Conservation (phyloP, 2,113 vertebrate genomes). For the Rhadina sibilatrix region DNA sequence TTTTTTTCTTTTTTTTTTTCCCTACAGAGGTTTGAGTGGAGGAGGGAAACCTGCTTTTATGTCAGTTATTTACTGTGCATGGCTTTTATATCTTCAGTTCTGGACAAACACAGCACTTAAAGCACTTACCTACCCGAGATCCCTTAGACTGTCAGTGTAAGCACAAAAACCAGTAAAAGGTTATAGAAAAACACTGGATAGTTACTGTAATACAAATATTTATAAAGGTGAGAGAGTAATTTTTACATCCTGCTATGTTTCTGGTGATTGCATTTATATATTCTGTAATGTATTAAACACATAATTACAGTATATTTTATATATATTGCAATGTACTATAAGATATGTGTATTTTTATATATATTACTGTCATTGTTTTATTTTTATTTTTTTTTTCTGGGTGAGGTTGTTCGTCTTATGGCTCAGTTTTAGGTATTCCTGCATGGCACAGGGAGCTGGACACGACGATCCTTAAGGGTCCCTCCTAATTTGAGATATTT, state of each 20-base stretch:
- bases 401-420: not conserved
- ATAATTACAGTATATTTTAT: not conserved
- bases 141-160: not conserved
- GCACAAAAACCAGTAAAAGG: not conserved
- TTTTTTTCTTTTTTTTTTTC: not conserved
- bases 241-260: not conserved
- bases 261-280: not conserved
- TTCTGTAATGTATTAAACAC: not conserved
- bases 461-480: rapidly evolving
- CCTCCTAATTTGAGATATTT: not conserved
- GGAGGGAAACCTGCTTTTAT: not conserved
- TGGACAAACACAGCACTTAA: not conserved
- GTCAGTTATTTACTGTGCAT: not conserved
- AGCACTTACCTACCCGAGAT: not conserved
- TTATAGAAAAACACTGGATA: not conserved
- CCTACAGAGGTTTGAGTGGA: not conserved
- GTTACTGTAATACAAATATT: not conserved
- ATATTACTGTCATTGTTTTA: not conserved
- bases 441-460: not conserved
- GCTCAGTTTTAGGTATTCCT: not conserved
- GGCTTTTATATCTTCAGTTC: not conserved
- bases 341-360: not conserved
- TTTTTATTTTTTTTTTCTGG: not conserved
- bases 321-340: not conserved
- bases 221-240: not conserved